Evolutionary conservation across 2,888 invertebrate species (phyloP).

Genomic region (Hyposoter didymator): DNA sequence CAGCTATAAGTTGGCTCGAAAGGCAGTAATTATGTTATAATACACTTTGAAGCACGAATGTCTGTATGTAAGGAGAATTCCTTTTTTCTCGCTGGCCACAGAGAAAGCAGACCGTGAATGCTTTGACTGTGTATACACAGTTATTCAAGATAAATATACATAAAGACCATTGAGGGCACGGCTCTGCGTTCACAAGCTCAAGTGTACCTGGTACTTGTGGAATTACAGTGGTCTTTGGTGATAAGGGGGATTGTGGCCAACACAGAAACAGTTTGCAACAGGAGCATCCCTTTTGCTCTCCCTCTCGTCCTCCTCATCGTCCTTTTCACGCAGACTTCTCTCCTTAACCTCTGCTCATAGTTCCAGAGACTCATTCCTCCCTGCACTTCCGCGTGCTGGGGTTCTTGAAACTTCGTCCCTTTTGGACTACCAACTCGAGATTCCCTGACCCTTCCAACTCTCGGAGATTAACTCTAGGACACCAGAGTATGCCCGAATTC

Average conservation of each 20-base stretch:
- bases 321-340: conserved; percentile 36
- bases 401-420: conserved; percentile 54
- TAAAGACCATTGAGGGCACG: conserved; percentile 50
- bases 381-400: background rate
- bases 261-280: conserved; percentile 47
- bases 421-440: conserved; percentile 26
- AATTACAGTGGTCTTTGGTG: conserved; percentile 64
- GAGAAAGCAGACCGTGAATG: conserved; percentile 23
- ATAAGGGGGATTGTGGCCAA: conserved; percentile 60
- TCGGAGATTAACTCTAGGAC: conserved; percentile 51
- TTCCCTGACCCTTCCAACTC: conserved; percentile 39
- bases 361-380: conserved; percentile 2
- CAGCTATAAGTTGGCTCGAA: background rate
- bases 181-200: conserved; percentile 35
- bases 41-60: conserved; percentile 11
- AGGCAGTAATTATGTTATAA: conserved; percentile 38
- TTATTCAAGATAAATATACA: conserved; percentile 29
- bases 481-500: conserved; percentile 41
- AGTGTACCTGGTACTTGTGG: conserved; percentile 50
- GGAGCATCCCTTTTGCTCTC: conserved; percentile 51
- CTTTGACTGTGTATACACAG: conserved; percentile 15
- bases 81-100: background rate
- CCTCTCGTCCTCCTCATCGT: conserved; percentile 24
- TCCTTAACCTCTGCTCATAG: background rate
- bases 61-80: background rate